phyloP scores from a whole-genome alignment of 2,888 invertebrate genomes.

The Mylabris sibirica region DNA sequence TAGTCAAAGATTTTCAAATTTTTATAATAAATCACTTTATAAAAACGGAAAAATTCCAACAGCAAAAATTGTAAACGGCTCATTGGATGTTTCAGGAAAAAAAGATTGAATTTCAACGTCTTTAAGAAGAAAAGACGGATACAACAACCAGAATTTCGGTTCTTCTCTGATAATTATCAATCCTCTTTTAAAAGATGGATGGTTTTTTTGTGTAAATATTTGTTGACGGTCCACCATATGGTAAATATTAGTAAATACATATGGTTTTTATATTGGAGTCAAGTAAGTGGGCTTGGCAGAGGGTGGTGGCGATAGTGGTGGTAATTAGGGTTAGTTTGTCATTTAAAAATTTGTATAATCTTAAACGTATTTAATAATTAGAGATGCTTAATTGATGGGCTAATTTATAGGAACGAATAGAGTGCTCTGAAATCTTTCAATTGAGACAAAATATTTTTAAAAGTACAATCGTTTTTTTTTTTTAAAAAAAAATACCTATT shows the following conservation, averaged over 20 bases:
- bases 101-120: constrained; percentile 17
- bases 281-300: neutral
- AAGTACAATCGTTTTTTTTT: too few relatives aligned
- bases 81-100: constrained; percentile 10
- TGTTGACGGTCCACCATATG: constrained; percentile 52
- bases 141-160: constrained; percentile 33
- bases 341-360: neutral
- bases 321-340: constrained; percentile 2
- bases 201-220: constrained; percentile 49
- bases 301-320: neutral
- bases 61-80: neutral
- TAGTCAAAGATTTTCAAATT: neutral
- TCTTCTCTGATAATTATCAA: constrained; percentile 15
- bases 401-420: neutral
- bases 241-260: constrained; percentile 54
- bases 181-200: constrained; percentile 7
- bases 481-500: too few relatives aligned
- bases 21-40: neutral
- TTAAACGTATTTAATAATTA: neutral
- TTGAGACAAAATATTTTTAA: neutral
- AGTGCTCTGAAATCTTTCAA: neutral
- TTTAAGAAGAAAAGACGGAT: constrained; percentile 25
- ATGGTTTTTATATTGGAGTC: constrained; percentile 38
- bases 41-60: neutral
- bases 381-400: neutral